Conservation (phyloP, 2,888 invertebrate species). For the Athalia rosae region DNA sequence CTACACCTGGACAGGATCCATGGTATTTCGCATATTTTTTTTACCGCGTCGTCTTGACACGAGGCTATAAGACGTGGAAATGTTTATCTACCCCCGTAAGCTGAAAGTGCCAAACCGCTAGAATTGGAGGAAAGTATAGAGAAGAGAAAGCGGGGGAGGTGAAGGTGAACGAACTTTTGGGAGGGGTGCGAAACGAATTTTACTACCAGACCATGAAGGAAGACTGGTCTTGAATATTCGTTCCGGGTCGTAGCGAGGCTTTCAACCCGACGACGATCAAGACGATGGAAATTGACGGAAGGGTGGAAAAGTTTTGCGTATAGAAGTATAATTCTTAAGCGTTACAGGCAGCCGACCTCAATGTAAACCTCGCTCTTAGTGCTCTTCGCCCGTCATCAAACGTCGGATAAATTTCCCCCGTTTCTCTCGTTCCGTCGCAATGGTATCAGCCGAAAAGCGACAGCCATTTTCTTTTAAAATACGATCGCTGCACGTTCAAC, state of each 20-base stretch:
- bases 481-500: not conserved
- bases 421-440: not conserved
- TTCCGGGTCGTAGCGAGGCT: conserved; percentile 37
- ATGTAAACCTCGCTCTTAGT: no score
- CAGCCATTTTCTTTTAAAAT: not conserved
- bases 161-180: conserved; percentile 36
- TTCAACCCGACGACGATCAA: conserved; percentile 23
- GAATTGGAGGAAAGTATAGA: not conserved
- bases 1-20: not conserved
- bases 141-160: not conserved
- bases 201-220: not conserved
- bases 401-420: not conserved
- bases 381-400: conserved; percentile 6
- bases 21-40: no score
- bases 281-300: conserved; percentile 36
- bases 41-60: no score
- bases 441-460: not conserved
- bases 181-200: conserved; percentile 13
- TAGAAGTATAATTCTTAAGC: no score
- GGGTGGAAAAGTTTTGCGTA: conserved; percentile 31
- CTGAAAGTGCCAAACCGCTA: not conserved
- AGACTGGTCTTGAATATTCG: conserved; percentile 38
- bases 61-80: not conserved
- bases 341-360: no score
- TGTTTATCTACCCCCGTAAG: conserved; percentile 19